Percentiles rank a stretch among this genome's conserved stretches.
phyloP scores from a whole-genome alignment of 2,113 vertebrate genomes.

The Puntigrus tetrazona region DNA sequence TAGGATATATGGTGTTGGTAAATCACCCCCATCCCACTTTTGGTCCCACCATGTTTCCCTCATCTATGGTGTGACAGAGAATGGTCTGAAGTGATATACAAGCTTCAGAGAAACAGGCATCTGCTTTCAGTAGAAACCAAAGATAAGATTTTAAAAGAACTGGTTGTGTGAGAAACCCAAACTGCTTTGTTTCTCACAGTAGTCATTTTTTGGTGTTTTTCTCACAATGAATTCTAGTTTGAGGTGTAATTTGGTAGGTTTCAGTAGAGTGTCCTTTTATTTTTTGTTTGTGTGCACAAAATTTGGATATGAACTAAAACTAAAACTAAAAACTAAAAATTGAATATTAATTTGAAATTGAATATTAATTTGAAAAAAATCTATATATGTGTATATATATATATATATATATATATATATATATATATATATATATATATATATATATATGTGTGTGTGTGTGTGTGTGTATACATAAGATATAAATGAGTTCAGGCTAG shows the following conservation, averaged over 20 bases:
- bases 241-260: not conserved
- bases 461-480: too few species aligned
- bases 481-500: too few species aligned
- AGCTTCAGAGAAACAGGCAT: constrained; percentile 89
- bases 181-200: not conserved
- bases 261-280: not conserved
- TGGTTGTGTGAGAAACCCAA: not conserved
- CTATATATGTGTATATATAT: too few species aligned
- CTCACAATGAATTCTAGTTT: not conserved
- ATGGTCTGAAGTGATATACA: constrained; percentile 75
- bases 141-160: not conserved
- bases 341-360: too few species aligned
- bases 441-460: too few species aligned
- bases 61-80: constrained; percentile 46
- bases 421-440: too few species aligned
- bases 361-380: too few species aligned
- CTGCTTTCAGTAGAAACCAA: constrained; percentile 80
- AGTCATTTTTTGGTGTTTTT: not conserved
- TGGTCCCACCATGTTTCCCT: constrained; percentile 66
- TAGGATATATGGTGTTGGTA: constrained; percentile 45
- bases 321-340: too few species aligned
- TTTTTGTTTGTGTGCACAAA: too few species aligned
- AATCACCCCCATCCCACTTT: not conserved
- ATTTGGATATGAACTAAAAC: too few species aligned
- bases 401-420: too few species aligned